Percentiles rank a stretch among this genome's conserved stretches.
Evolutionary conservation across 1,140 invertebrate species (phyloP).

Genomic region (Pachypeltis micranthus): DNA sequence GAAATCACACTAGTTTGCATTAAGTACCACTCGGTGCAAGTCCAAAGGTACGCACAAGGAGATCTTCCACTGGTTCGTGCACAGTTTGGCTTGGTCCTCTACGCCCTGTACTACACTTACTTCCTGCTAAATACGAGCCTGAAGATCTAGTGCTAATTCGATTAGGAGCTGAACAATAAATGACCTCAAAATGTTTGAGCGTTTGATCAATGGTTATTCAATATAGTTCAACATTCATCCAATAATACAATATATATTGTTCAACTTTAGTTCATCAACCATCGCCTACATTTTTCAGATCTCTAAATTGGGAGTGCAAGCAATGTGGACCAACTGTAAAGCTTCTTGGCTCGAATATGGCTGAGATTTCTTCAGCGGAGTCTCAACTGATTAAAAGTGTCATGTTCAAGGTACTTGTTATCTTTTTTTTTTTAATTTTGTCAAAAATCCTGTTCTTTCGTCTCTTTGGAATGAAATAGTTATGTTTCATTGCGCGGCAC

Average conservation of each 20-base stretch:
- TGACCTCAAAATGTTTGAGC: not conserved
- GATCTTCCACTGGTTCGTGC: too few species aligned
- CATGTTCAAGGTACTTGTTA: constrained; percentile 33
- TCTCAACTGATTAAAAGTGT: constrained; percentile 37
- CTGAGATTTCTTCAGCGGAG: constrained; percentile 37
- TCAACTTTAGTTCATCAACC: too few species aligned
- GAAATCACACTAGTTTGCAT: too few species aligned
- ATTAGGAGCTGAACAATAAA: not conserved
- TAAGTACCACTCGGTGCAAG: too few species aligned
- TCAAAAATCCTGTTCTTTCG: not conserved
- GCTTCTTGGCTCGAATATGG: constrained; percentile 34
- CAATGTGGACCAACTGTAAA: constrained; percentile 44
- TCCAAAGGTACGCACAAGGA: too few species aligned
- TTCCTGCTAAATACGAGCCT: not conserved
- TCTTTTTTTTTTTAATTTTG: not conserved
- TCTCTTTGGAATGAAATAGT: too few species aligned
- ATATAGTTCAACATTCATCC: not conserved
- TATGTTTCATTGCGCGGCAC: not conserved
- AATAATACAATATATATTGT: not conserved
- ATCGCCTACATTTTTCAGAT: too few species aligned
- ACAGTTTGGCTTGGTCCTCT: not conserved
- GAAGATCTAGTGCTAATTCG: not conserved
- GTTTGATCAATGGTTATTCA: not conserved
- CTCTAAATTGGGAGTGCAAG: constrained; percentile 43
- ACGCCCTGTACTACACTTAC: not conserved